A percentile compares a stretch with the other conserved stretches of the same genome.
phyloP scores from a whole-genome alignment of 2,113 vertebrate species.

The Agelaius phoeniceus region DNA sequence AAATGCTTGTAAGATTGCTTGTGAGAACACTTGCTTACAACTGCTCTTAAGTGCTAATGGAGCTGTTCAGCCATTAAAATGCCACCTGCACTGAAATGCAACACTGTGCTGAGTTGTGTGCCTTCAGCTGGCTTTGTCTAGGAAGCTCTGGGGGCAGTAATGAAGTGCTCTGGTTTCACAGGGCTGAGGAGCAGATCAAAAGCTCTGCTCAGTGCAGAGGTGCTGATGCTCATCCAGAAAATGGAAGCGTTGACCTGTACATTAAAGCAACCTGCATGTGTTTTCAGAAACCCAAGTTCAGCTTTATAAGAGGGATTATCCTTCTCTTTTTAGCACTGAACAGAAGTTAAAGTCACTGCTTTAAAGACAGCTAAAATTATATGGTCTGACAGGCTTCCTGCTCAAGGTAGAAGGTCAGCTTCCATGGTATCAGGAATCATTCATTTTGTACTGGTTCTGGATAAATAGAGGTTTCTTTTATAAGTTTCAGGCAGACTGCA shows the following conservation, averaged over 20 bases:
- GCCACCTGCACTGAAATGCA: background rate
- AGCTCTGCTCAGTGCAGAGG: background rate
- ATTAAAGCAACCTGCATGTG: background rate
- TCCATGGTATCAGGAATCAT: background rate
- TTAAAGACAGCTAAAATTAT: background rate
- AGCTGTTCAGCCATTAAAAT: background rate
- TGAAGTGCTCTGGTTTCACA: background rate
- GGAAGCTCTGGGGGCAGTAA: background rate
- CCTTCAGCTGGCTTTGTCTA: background rate
- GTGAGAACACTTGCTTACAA: background rate
- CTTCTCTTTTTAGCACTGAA: background rate
- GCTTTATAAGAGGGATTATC: background rate
- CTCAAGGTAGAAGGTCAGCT: background rate
- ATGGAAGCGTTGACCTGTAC: background rate
- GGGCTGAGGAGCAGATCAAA: background rate
- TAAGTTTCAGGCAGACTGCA: background rate
- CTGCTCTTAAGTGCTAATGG: background rate
- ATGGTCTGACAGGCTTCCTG: background rate
- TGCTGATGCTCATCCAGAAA: background rate
- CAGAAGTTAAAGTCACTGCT: background rate
- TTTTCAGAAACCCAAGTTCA: constrained; percentile 4
- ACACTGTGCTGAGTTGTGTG: background rate
- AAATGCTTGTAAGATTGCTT: background rate
- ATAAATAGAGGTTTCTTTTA: background rate
- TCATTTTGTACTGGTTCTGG: background rate